These are phyloP conservation scores for Campopleginae sp. DNA, from an alignment of 2,888 invertebrate species.

Conservation along the genomic window DNA sequence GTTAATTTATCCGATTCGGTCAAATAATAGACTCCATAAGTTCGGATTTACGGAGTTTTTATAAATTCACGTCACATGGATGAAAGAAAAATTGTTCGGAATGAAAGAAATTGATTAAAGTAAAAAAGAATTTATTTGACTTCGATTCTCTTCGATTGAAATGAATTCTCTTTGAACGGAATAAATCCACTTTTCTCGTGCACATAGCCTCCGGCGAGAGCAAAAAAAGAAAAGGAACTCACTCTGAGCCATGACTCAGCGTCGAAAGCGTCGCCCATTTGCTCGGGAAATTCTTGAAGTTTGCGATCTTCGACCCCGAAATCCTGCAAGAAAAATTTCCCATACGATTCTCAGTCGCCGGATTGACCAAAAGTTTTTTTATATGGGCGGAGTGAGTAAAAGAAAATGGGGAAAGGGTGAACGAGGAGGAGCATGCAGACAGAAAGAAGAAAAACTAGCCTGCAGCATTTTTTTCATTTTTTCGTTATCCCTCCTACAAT, in stretches of 20 bases:
- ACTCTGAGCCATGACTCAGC: conserved; percentile 77
- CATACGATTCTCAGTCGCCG: conserved; percentile 29
- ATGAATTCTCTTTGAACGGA: conserved; percentile 34
- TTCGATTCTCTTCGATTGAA: conserved; percentile 33
- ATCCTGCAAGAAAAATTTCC: conserved; percentile 59
- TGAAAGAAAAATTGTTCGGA: conserved; percentile 33
- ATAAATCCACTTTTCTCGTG: conserved; percentile 40
- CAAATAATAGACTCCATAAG: not conserved
- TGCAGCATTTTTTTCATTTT: conserved; percentile 64
- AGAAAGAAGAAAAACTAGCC: conserved; percentile 60
- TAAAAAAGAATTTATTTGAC: conserved; percentile 21
- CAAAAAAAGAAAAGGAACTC: conserved; percentile 48
- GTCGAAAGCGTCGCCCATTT: conserved; percentile 71
- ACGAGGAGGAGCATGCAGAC: not conserved
- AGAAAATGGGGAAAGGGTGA: not conserved
- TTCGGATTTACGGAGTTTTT: not conserved
- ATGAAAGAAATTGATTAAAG: conserved; percentile 5
- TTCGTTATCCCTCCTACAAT: conserved; percentile 66
- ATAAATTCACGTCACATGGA: not conserved
- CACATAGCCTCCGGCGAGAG: conserved; percentile 20
- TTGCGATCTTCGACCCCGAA: conserved; percentile 60
- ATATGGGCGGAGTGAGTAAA: conserved; percentile 8
- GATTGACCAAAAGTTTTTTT: conserved; percentile 47
- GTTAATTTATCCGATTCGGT: not conserved
- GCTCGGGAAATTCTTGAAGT: conserved; percentile 61